phyloP scores from a whole-genome alignment of 2,888 invertebrate species.

The Brachypalpus laphriformis region DNA sequence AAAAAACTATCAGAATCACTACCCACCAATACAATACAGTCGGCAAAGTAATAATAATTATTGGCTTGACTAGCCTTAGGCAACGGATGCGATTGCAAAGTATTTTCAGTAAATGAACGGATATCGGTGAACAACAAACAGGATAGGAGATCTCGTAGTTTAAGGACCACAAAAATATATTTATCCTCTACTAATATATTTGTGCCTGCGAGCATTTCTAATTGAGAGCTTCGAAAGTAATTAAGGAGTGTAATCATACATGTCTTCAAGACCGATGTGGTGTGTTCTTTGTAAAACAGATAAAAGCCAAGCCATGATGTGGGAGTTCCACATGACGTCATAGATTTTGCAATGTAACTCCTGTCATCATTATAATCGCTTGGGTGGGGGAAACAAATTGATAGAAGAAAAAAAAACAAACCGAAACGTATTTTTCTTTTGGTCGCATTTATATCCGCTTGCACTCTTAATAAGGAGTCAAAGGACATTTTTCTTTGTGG shows the following conservation, averaged over 20 bases:
- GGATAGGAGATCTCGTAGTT: background rate
- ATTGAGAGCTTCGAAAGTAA: conserved; percentile 22
- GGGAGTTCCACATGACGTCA: conserved; percentile 42
- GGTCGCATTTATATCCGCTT: conserved; percentile 52
- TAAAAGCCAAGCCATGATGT: background rate
- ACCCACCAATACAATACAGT: background rate
- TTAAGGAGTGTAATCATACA: conserved; percentile 8
- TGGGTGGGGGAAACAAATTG: background rate
- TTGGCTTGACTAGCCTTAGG: conserved; percentile 25
- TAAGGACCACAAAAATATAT: conserved; percentile 8
- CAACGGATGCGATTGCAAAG: conserved; percentile 19
- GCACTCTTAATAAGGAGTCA: conserved; percentile 66
- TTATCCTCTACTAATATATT: background rate
- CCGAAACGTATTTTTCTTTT: conserved; percentile 35
- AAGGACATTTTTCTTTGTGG: conserved; percentile 65
- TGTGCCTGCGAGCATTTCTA: conserved; percentile 12
- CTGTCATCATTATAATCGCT: conserved; percentile 19
- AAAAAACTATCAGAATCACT: background rate
- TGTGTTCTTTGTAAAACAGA: background rate
- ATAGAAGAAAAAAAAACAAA: background rate
- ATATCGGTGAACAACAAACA: conserved; percentile 4
- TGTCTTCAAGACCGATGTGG: background rate
- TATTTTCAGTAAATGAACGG: conserved; percentile 35
- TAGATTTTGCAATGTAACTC: conserved; percentile 36
- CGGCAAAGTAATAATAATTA: conserved; percentile 36